A percentile compares a stretch with the other conserved stretches of the same genome.
Evolutionary conservation across 2,797 vertebrate species (phyloP).

Genomic region (Syngnathus acus): DNA sequence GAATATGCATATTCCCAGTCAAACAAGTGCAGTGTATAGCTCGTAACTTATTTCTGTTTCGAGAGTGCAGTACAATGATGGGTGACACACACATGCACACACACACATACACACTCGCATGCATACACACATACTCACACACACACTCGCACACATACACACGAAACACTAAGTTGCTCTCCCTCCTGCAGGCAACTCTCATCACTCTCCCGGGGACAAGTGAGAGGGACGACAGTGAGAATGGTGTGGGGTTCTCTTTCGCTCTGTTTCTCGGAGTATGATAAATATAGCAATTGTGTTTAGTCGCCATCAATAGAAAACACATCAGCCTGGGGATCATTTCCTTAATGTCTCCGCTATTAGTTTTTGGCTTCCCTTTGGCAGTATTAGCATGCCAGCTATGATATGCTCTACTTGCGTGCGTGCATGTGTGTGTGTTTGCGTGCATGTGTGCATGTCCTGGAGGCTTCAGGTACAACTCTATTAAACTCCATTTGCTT

Average conservation of each 20-base stretch:
- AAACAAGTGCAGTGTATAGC: not conserved
- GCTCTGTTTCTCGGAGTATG: conserved; percentile 59
- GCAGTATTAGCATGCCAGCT: conserved; percentile 65
- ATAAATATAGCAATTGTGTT: conserved; percentile 74
- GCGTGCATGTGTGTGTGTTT: conserved; percentile 22
- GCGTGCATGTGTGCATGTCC: conserved; percentile 27
- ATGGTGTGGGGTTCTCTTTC: conserved; percentile 16
- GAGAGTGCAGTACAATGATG: not conserved
- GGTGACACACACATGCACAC: conserved; percentile 4
- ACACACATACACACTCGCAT: conserved; percentile 4
- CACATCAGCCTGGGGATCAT: conserved; percentile 69
- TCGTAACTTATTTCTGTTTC: not conserved
- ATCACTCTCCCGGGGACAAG: conserved; percentile 60
- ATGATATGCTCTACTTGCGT: conserved; percentile 47
- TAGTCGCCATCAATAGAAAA: conserved; percentile 68
- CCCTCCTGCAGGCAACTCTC: conserved; percentile 46
- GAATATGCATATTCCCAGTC: not conserved
- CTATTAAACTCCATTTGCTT: conserved; percentile 61
- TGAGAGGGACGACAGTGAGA: conserved; percentile 41
- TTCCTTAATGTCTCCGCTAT: conserved; percentile 69
- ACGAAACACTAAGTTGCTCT: conserved; percentile 22
- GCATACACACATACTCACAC: conserved; percentile 8
- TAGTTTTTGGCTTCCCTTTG: conserved; percentile 64
- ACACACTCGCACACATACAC: conserved; percentile 4
- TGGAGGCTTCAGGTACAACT: conserved; percentile 63